Evolutionary conservation across 37 sponge, comb jelly and placozoan species (phyloP).

Genomic region (Bolinopsis microptera): DNA sequence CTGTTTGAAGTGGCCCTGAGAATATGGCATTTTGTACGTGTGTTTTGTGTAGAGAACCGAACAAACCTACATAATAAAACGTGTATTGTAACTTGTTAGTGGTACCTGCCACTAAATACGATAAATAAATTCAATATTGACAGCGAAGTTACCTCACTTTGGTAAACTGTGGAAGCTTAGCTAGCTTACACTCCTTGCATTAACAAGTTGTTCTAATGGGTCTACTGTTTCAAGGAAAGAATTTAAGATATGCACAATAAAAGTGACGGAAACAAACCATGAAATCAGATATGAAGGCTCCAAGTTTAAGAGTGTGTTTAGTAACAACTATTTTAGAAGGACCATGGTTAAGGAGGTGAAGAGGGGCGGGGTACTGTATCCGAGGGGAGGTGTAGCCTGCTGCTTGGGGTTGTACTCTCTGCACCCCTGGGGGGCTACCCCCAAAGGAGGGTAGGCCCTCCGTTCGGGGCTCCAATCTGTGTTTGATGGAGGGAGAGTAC

Average conservation of each 20-base stretch:
- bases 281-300: constrained; percentile 27
- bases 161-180: too few species aligned
- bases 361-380: constrained; percentile 53
- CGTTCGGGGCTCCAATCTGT: constrained; percentile 42
- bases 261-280: too few species aligned
- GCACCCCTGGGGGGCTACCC: constrained; percentile 40
- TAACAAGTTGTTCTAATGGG: too few species aligned
- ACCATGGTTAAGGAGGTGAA: constrained; percentile 21
- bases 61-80: neutral
- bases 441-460: constrained; percentile 53
- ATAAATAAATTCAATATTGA: too few species aligned
- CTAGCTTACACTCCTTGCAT: too few species aligned
- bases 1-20: constrained; percentile 57
- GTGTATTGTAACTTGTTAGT: too few species aligned
- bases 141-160: too few species aligned
- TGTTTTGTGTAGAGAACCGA: neutral
- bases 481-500: constrained; percentile 43
- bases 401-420: constrained; percentile 9
- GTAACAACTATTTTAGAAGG: constrained; percentile 22
- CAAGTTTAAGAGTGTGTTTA: constrained; percentile 6
- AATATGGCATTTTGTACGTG: neutral
- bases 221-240: too few species aligned
- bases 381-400: neutral
- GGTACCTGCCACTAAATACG: too few species aligned
- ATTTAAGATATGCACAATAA: too few species aligned